phyloP scores from a whole-genome alignment of 2,797 vertebrate genomes.

The Gallinago stenura region DNA sequence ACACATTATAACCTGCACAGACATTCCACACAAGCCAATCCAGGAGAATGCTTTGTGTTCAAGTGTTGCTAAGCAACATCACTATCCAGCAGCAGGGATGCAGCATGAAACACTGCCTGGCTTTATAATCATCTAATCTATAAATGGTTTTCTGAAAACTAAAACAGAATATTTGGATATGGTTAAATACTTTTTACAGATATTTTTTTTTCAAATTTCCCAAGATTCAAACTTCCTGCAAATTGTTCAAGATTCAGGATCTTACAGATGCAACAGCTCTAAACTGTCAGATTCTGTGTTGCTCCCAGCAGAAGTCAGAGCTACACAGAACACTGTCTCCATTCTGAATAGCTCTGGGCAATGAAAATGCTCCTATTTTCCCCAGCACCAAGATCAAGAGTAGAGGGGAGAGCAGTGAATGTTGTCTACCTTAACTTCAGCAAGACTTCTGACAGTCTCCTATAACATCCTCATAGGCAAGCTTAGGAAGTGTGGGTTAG shows the following conservation, averaged over 20 bases:
- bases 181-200: neutral
- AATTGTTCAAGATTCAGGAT: neutral
- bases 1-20: neutral
- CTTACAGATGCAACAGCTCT: neutral
- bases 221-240: neutral
- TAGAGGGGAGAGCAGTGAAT: neutral
- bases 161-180: conserved; percentile 35
- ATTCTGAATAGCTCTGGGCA: neutral
- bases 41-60: conserved; percentile 27
- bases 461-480: neutral
- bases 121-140: conserved; percentile 58
- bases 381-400: neutral
- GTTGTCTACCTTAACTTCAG: neutral
- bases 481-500: neutral
- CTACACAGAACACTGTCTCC: neutral
- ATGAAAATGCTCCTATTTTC: neutral
- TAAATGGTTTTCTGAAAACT: conserved; percentile 64
- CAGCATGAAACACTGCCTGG: conserved; percentile 38
- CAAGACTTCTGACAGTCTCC: neutral
- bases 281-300: neutral
- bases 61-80: conserved; percentile 78
- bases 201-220: neutral
- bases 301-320: neutral
- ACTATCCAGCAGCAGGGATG: conserved; percentile 62
- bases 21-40: neutral